Percentiles rank a stretch among this genome's conserved stretches.
phyloP scores from a whole-genome alignment of 1,140 invertebrate species.

The Drosophila subpulchrella region DNA sequence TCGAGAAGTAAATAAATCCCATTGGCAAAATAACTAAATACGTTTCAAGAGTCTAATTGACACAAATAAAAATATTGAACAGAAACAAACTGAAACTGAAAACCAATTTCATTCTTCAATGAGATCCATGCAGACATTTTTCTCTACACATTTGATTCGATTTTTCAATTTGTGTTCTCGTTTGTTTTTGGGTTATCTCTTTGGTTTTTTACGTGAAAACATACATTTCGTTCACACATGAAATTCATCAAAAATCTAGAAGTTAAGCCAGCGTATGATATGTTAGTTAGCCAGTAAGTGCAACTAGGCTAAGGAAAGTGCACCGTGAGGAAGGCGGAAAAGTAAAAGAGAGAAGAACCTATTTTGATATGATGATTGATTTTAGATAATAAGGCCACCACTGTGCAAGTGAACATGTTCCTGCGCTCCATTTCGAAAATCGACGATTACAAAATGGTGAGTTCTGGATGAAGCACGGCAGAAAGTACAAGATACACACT shows the following conservation, averaged over 20 bases:
- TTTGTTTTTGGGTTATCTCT: constrained; percentile 3
- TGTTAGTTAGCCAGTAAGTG: constrained; percentile 6
- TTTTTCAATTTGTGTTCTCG: constrained; percentile 10
- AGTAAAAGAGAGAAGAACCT: constrained; percentile 17
- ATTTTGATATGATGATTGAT: constrained; percentile 66
- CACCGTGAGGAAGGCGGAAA: background rate
- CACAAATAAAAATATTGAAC: constrained; percentile 1
- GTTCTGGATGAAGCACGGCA: constrained; percentile 85
- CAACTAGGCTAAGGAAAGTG: constrained; percentile 8
- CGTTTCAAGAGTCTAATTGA: constrained; percentile 8
- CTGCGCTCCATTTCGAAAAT: constrained; percentile 99
- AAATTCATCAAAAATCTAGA: constrained; percentile 57
- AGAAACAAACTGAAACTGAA: constrained; percentile 10
- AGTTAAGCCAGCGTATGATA: background rate
- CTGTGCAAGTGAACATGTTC: constrained; percentile 96
- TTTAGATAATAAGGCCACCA: constrained; percentile 90
- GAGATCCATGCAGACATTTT: constrained; percentile 84
- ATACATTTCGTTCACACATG: constrained; percentile 65
- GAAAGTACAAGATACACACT: constrained; percentile 11
- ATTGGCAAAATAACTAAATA: constrained; percentile 12
- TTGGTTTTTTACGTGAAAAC: constrained; percentile 23
- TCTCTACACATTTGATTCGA: constrained; percentile 29
- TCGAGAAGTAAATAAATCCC: constrained; percentile 11
- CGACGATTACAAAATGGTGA: constrained; percentile 99
- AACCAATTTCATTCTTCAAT: constrained; percentile 55